Percentiles rank a stretch among this genome's conserved stretches.
Evolutionary conservation across 2,797 vertebrate genomes (phyloP).

Genomic region (Bovichtus diacanthus): DNA sequence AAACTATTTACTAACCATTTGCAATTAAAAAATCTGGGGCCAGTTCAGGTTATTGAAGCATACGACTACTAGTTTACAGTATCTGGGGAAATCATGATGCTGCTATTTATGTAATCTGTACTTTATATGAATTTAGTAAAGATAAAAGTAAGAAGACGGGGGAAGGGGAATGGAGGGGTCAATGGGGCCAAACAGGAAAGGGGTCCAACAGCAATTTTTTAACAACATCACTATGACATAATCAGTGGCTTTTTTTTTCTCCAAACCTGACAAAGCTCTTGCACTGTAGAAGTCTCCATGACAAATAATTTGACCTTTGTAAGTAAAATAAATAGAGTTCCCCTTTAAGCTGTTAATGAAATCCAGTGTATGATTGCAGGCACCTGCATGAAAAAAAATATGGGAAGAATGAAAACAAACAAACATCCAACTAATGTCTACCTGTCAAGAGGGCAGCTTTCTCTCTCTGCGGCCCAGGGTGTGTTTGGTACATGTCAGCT

Average conservation of each 20-base stretch:
- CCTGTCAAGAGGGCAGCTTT: constrained; percentile 66
- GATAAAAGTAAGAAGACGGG: not conserved
- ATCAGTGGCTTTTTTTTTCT: not conserved
- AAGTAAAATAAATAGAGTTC: not conserved
- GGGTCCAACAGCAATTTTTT: not conserved
- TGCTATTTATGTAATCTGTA: not conserved
- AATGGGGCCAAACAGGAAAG: not conserved
- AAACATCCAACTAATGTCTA: constrained; percentile 25
- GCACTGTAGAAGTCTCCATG: not conserved
- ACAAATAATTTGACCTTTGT: not conserved
- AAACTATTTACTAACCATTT: too few relatives aligned
- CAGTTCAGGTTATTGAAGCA: not conserved
- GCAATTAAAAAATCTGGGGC: not conserved
- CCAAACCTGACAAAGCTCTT: not conserved
- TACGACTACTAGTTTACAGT: not conserved
- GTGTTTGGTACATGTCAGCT: constrained; percentile 79
- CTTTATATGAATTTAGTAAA: not conserved
- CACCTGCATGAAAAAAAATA: not conserved
- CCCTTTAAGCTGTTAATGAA: not conserved
- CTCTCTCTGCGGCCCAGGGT: constrained; percentile 79
- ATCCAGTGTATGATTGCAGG: not conserved
- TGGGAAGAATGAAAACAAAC: not conserved
- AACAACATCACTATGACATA: not conserved
- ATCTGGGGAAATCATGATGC: not conserved
- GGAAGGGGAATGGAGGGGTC: not conserved